Percentiles rank a stretch among this genome's conserved stretches.
phyloP scores from a whole-genome alignment of 2,113 vertebrate genomes.

The Bufo gargarizans region DNA sequence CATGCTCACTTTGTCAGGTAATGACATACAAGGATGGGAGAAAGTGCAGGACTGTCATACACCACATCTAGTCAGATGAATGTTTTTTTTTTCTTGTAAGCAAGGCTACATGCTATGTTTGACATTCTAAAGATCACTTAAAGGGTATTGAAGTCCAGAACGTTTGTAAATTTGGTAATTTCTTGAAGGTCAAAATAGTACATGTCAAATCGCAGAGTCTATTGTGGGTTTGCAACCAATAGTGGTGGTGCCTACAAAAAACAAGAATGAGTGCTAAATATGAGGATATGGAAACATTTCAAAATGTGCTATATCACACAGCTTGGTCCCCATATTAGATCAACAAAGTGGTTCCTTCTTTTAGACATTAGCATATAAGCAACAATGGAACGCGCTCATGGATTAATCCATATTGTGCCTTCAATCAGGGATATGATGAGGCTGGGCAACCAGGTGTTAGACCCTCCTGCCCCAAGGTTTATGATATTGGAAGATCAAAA shows the following conservation, averaged over 20 bases:
- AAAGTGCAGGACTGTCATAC: background rate
- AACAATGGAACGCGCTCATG: too few relatives aligned
- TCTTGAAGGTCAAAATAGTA: too few relatives aligned
- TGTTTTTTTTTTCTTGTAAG: background rate
- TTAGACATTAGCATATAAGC: too few relatives aligned
- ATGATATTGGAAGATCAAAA: too few relatives aligned
- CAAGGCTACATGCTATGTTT: background rate
- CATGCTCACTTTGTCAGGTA: constrained; percentile 3
- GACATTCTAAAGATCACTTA: background rate
- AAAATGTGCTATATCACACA: background rate
- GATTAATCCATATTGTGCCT: too few relatives aligned
- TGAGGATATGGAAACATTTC: background rate
- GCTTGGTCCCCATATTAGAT: too few relatives aligned
- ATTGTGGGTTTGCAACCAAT: background rate
- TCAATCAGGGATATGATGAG: too few relatives aligned
- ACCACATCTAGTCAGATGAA: background rate
- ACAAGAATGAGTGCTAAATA: background rate
- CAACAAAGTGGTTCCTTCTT: too few relatives aligned
- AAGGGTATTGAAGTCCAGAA: too few relatives aligned
- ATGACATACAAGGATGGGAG: background rate
- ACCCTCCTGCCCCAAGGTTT: too few relatives aligned
- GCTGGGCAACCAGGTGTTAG: too few relatives aligned
- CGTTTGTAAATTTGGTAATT: too few relatives aligned
- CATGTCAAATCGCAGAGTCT: background rate
- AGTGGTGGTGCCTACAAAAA: background rate